Conservation (phyloP, 2,888 invertebrate species). For the Stenichneumon culpator region DNA sequence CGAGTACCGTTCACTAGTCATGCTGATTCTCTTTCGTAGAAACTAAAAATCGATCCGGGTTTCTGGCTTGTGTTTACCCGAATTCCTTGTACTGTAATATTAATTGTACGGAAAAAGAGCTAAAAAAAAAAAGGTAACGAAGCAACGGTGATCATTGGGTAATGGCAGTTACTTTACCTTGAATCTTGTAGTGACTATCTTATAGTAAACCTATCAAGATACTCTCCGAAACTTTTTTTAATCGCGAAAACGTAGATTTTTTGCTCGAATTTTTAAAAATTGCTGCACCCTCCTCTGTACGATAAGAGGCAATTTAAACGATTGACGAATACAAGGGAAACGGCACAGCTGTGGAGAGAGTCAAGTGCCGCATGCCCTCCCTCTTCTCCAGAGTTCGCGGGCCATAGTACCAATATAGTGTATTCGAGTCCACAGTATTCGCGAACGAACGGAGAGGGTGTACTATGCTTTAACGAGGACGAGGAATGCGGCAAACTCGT, state of each 20-base stretch:
- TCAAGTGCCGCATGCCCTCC: slow-evolving; percentile 5
- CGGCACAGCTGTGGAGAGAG: slow-evolving; percentile 39
- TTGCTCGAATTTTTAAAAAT: background rate
- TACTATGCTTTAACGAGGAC: slow-evolving; percentile 61
- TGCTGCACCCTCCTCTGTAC: background rate
- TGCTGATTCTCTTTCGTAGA: too few relatives aligned
- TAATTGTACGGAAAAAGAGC: too few relatives aligned
- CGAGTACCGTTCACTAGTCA: too few relatives aligned
- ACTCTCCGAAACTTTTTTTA: background rate
- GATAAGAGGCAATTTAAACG: background rate
- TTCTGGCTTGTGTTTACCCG: too few relatives aligned
- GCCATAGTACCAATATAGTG: slow-evolving; percentile 14
- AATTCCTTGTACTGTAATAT: too few relatives aligned
- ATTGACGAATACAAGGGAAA: slow-evolving; percentile 12
- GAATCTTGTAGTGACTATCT: too few relatives aligned
- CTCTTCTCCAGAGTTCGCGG: slow-evolving; percentile 9
- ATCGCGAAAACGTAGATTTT: background rate
- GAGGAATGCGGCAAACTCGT: slow-evolving; percentile 61
- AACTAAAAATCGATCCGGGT: too few relatives aligned
- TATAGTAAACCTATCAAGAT: too few relatives aligned
- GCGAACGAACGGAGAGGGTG: slow-evolving; percentile 38
- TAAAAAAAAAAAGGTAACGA: too few relatives aligned
- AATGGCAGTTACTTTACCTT: too few relatives aligned
- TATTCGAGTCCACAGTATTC: slow-evolving; percentile 24
- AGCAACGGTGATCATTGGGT: too few relatives aligned